These are phyloP conservation scores for Sinocyclocheilus maitianheensis DNA, from an alignment of 2,113 vertebrate genomes.

Conservation along the genomic window DNA sequence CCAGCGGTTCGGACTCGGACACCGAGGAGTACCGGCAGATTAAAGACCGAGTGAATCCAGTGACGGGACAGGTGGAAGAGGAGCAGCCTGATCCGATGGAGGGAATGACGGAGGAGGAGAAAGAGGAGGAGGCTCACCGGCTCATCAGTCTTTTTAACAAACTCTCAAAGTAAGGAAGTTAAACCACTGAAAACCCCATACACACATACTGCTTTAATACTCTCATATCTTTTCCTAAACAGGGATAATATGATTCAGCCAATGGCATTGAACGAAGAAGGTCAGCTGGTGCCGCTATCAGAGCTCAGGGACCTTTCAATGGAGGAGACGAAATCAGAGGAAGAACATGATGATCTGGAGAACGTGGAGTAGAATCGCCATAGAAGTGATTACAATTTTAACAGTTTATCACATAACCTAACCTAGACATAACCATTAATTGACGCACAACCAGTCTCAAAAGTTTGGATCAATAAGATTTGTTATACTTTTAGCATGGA, in stretches of 20 bases:
- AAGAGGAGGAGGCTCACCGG: constrained; percentile 77
- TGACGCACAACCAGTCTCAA: not conserved
- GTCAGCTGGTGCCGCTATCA: constrained; percentile 65
- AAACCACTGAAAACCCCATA: not conserved
- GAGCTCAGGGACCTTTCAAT: constrained; percentile 55
- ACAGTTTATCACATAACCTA: not conserved
- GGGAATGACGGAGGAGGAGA: constrained; percentile 82
- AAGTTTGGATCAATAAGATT: not conserved
- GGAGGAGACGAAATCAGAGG: constrained; percentile 51
- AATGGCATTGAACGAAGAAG: constrained; percentile 68
- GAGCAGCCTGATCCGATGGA: constrained; percentile 77
- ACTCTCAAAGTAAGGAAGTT: constrained; percentile 47
- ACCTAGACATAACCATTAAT: not conserved
- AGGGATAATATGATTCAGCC: constrained; percentile 70
- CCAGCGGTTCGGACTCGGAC: constrained; percentile 80
- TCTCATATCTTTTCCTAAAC: not conserved
- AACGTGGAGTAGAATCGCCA: constrained; percentile 56
- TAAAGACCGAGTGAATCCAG: constrained; percentile 74
- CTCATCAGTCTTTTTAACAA: constrained; percentile 78
- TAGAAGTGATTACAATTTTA: not conserved
- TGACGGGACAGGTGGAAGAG: constrained; percentile 80
- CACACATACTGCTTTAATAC: not conserved
- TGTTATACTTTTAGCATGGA: not conserved
- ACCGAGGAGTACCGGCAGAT: constrained; percentile 79
- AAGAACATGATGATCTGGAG: constrained; percentile 26